phyloP scores from a whole-genome alignment of 1,140 invertebrate species.

The Cherax quadricarinatus region DNA sequence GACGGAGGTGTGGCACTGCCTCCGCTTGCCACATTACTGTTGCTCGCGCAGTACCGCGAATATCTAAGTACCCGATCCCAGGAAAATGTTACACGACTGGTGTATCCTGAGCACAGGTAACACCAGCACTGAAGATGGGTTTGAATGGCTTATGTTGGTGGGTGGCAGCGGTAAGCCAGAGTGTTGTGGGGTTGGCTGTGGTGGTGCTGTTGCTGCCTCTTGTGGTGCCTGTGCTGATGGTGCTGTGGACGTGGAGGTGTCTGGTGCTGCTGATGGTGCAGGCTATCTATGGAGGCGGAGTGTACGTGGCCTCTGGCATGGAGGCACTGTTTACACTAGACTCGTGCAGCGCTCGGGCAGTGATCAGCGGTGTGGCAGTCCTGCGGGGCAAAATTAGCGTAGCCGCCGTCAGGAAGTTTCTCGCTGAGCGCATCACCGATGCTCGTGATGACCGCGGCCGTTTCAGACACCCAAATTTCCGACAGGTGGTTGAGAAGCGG shows the following conservation, averaged over 20 bases:
- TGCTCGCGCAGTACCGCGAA: background rate
- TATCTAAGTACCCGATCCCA: too few relatives aligned
- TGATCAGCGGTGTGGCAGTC: slow-evolving; percentile 40
- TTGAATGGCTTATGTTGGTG: slow-evolving; percentile 28
- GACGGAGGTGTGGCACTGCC: background rate
- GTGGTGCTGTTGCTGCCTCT: slow-evolving; percentile 19
- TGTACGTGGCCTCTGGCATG: slow-evolving; percentile 45
- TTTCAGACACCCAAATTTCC: slow-evolving; percentile 47
- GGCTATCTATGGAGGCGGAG: background rate
- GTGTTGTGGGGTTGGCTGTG: slow-evolving; percentile 13
- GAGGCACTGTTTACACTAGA: slow-evolving; percentile 60
- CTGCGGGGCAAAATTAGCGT: slow-evolving; percentile 30
- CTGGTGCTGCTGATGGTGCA: slow-evolving; percentile 19
- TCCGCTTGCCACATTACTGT: background rate
- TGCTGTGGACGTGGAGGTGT: slow-evolving; percentile 52
- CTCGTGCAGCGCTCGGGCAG: slow-evolving; percentile 39
- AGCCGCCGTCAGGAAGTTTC: background rate
- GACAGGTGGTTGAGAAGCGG: slow-evolving; percentile 35
- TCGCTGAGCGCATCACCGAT: slow-evolving; percentile 22
- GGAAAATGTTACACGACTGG: too few relatives aligned
- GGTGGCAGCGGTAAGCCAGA: slow-evolving; percentile 10
- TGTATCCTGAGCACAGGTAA: too few relatives aligned
- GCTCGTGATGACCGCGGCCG: background rate
- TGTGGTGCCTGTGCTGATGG: slow-evolving; percentile 14
- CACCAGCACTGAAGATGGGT: background rate